A percentile compares a stretch with the other conserved stretches of the same genome.
Conservation (phyloP, 2,888 invertebrate genomes). For the Sarcophaga caerulescens region DNA sequence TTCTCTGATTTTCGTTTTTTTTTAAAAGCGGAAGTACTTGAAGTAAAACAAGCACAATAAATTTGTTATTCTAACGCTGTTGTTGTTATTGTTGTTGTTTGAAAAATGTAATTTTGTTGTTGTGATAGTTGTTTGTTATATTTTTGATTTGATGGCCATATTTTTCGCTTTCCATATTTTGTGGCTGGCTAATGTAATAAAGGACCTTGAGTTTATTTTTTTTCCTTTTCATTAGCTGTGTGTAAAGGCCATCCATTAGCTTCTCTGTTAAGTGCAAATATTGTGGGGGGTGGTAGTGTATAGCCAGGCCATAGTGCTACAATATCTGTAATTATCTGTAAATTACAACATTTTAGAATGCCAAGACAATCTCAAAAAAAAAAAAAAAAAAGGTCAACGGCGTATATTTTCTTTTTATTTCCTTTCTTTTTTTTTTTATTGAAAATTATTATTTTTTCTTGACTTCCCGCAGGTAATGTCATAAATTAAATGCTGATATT, state of each 20-base stretch:
- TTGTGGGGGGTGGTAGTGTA: too few relatives aligned
- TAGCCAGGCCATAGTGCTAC: too few relatives aligned
- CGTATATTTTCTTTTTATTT: background rate
- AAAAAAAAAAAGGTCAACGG: background rate
- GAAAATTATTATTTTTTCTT: too few relatives aligned
- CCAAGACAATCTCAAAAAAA: background rate
- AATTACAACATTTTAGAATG: conserved; percentile 34
- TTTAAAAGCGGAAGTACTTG: conserved; percentile 22
- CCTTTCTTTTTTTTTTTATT: too few relatives aligned
- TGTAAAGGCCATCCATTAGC: conserved; percentile 19
- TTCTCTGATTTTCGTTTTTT: too few relatives aligned
- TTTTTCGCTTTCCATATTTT: conserved; percentile 11
- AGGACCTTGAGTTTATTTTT: conserved; percentile 28
- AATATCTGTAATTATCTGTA: conserved; percentile 45
- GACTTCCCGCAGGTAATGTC: background rate
- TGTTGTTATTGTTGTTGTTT: background rate
- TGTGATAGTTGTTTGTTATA: background rate
- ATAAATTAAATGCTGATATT: background rate
- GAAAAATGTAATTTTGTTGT: conserved; percentile 27
- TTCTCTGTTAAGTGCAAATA: background rate
- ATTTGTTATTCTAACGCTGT: conserved; percentile 15
- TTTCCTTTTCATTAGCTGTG: background rate
- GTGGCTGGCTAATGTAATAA: conserved; percentile 42
- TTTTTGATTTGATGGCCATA: conserved; percentile 31
- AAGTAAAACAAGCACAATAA: conserved; percentile 12